Base-by-base conservation (phyloP, 2,888 invertebrate genomes). In the Euzophera pinguis region DNA sequence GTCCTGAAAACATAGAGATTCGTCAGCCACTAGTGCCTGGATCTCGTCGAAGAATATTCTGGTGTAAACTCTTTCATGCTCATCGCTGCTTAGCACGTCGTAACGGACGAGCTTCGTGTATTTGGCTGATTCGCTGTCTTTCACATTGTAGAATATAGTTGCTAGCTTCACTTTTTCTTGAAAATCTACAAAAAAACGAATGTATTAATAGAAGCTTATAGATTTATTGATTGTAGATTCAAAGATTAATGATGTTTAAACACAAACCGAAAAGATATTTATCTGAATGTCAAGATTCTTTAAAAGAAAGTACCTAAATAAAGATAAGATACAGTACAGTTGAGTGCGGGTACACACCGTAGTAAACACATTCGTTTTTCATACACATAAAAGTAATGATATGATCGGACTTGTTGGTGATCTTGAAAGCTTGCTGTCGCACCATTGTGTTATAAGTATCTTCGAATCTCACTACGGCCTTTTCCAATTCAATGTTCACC, bases 391-490 rank as follows among this genome's bases (percentile, higher is more conserved):
- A 93, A 0, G 89, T 84, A 1, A 93, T 76, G 4, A 84, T 38
- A 59, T 91, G 87, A 27, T 91, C 72, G 10, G 93, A 92, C 56
- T 88, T 88, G 65, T 94, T 94, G 12, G 71, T 71, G 45, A 94
- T 81, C 58, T 87, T 89, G 16, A 93, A 71, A 0, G 74, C 78
- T 58, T 85, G 82, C 52, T 91, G 88, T 10, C 90, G 85, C 47
- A 89, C 85, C 75, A 93, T 80, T 3, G 91, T 92, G 52, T 93
- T 87, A 62, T 85, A 93, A 0, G 93, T 93, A 43, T 92, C 91
- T 3, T 85, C 77, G 63, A 94, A 92, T 57, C 84, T 65, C 1
- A 93, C 71, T 0, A 79, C 76, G 38, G 84, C 71, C 53, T 88
- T 89, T 52, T 92, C 91, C 10, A 94, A 63, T 51, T 80, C 74